Conservation (phyloP, 2,888 invertebrate genomes). For the Xestia xanthographa region DNA sequence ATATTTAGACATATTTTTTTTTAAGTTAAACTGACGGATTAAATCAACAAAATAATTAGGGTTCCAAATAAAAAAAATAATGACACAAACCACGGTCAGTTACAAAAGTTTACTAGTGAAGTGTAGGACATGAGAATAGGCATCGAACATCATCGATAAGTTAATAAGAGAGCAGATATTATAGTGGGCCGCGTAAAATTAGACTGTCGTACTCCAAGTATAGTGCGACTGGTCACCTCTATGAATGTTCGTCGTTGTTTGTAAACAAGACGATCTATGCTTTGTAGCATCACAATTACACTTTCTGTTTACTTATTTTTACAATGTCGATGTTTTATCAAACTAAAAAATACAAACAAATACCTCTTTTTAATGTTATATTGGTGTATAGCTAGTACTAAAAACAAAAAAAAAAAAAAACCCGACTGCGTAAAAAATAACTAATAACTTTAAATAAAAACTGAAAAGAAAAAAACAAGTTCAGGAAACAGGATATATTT, state of each 20-base stretch:
- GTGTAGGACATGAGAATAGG: slow-evolving; percentile 21
- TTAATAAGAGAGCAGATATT: slow-evolving; percentile 21
- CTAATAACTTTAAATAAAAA: too few relatives aligned
- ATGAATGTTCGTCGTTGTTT: slow-evolving; percentile 18
- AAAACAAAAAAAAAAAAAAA: too few relatives aligned
- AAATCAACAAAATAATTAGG: not conserved
- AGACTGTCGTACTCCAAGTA: slow-evolving; percentile 3
- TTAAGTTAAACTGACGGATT: too few relatives aligned
- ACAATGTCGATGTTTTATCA: too few relatives aligned
- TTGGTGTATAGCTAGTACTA: too few relatives aligned
- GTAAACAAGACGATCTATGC: slow-evolving; percentile 26
- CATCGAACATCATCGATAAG: slow-evolving; percentile 25
- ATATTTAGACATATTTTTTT: too few relatives aligned
- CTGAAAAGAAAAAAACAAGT: too few relatives aligned
- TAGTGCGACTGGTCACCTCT: not conserved
- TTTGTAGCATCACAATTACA: not conserved
- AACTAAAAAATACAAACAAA: too few relatives aligned
- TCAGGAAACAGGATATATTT: too few relatives aligned
- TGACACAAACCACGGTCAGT: not conserved
- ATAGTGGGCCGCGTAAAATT: slow-evolving; percentile 32
- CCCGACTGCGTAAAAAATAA: too few relatives aligned
- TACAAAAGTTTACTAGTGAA: slow-evolving; percentile 8
- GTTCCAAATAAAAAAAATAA: not conserved
- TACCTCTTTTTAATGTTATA: too few relatives aligned
- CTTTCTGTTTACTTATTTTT: not conserved